Conservation (phyloP, 2,888 invertebrate genomes). For the Keiferia lycopersicella region DNA sequence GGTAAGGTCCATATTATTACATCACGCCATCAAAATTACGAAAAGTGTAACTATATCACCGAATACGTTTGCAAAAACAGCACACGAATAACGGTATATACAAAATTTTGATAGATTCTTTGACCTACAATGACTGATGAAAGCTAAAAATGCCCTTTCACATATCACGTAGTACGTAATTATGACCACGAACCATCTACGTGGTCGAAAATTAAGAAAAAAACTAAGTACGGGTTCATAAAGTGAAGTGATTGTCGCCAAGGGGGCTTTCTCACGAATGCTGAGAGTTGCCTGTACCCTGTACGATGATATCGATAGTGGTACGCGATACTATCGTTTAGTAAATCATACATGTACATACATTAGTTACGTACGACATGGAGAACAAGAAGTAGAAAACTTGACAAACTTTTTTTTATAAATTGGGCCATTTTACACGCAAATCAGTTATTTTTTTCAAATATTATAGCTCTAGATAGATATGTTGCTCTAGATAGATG, state of each 20-base stretch:
- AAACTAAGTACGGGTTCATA: slow-evolving; percentile 29
- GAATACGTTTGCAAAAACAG: background rate
- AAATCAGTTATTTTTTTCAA: too few relatives aligned
- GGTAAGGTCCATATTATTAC: too few relatives aligned
- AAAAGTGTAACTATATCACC: too few relatives aligned
- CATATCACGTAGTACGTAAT: slow-evolving; percentile 26
- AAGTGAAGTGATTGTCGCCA: slow-evolving; percentile 51
- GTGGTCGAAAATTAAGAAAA: slow-evolving; percentile 36
- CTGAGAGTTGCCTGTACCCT: slow-evolving; percentile 35
- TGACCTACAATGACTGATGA: slow-evolving; percentile 10
- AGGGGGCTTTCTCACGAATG: slow-evolving; percentile 66
- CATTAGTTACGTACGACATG: too few relatives aligned
- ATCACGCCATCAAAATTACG: too few relatives aligned
- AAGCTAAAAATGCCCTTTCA: slow-evolving; percentile 26
- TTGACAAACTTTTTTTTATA: too few relatives aligned
- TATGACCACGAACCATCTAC: slow-evolving; percentile 35
- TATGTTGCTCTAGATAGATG: too few relatives aligned
- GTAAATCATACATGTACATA: background rate
- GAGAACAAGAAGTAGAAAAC: too few relatives aligned
- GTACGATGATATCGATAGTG: slow-evolving; percentile 27
- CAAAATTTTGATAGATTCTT: slow-evolving; percentile 3
- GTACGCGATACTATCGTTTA: background rate
- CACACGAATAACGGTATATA: slow-evolving; percentile 3
- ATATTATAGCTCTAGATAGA: too few relatives aligned
- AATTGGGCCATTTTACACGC: background rate